These are phyloP conservation scores for Cinara cedri DNA, from an alignment of 2,888 invertebrate genomes.

Conservation along the genomic window DNA sequence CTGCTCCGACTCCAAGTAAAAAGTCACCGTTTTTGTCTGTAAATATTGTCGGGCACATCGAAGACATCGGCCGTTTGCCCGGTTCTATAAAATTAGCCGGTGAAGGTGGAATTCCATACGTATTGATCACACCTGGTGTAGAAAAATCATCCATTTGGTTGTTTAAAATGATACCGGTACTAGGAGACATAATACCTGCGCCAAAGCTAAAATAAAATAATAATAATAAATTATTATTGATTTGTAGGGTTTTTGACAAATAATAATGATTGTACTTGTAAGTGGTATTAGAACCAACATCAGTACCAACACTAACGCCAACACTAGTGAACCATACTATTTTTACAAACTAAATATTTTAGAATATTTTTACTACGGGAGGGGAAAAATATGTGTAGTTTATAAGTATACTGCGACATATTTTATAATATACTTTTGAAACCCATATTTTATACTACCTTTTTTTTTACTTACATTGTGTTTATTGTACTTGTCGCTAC, in stretches of 20 bases:
- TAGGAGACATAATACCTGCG: constrained; percentile 71
- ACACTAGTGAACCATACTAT: too few species aligned
- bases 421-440: too few species aligned
- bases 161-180: constrained; percentile 91
- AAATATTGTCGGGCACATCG: constrained; percentile 83
- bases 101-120: constrained; percentile 76
- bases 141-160: constrained; percentile 96
- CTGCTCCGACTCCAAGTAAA: constrained; percentile 66
- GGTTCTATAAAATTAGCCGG: constrained; percentile 80
- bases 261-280: too few species aligned
- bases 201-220: constrained; percentile 61
- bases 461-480: constrained; percentile 64
- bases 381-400: too few species aligned
- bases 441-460: too few species aligned
- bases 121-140: constrained; percentile 73
- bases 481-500: constrained; percentile 92
- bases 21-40: constrained; percentile 66
- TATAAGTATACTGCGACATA: too few species aligned
- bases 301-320: too few species aligned
- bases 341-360: too few species aligned
- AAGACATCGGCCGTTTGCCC: constrained; percentile 82
- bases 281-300: too few species aligned
- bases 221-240: too few species aligned
- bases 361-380: too few species aligned
- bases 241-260: too few species aligned